Conservation (phyloP, 2,113 vertebrate species). For the Muntiacus muntjak region DNA sequence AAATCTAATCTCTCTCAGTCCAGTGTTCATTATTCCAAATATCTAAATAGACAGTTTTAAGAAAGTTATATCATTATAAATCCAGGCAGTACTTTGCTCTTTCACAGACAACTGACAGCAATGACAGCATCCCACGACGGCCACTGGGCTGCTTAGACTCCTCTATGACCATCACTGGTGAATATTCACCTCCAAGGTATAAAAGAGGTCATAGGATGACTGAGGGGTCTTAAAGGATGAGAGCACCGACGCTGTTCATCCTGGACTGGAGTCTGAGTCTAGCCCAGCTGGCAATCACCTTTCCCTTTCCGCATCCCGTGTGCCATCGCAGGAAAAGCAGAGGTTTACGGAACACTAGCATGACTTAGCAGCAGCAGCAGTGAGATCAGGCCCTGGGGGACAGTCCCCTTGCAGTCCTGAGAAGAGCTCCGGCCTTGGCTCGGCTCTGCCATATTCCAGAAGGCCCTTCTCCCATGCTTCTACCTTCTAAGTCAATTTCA, state of each 20-base stretch:
- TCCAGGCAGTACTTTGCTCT: not conserved
- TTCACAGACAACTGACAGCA: not conserved
- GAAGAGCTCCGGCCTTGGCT: not conserved
- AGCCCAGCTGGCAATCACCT: rapidly evolving
- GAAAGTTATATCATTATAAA: not conserved
- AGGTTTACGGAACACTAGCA: not conserved
- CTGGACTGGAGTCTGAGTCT: not conserved
- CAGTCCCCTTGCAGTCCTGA: rapidly evolving
- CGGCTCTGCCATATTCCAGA: not conserved
- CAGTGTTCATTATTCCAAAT: not conserved
- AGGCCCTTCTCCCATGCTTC: not conserved
- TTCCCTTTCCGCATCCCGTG: not conserved
- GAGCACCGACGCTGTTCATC: not conserved
- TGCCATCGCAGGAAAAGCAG: not conserved
- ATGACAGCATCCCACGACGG: rapidly evolving
- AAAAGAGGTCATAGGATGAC: not conserved
- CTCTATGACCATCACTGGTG: not conserved
- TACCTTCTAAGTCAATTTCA: not conserved
- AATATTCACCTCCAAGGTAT: not conserved
- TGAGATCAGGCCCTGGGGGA: too few species aligned
- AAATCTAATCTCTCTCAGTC: not conserved
- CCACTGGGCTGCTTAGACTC: not conserved
- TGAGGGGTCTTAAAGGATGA: not conserved
- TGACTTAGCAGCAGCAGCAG: too few species aligned
- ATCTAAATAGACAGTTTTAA: not conserved